A percentile compares a stretch with the other conserved stretches of the same genome.
These are phyloP conservation scores for Macrosiphum euphorbiae DNA, from an alignment of 2,888 invertebrate genomes.

Conservation along the genomic window DNA sequence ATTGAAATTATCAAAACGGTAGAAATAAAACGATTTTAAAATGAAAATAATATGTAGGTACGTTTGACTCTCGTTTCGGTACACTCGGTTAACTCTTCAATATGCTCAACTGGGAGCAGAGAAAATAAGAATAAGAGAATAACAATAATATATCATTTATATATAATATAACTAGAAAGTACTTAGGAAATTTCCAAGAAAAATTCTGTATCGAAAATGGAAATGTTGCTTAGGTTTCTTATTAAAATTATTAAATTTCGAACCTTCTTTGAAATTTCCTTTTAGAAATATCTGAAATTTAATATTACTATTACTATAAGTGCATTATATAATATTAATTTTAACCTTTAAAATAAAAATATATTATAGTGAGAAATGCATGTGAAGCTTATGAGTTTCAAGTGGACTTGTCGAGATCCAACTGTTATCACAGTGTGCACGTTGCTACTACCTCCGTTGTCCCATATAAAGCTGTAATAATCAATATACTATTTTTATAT, in stretches of 20 bases:
- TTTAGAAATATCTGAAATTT: neutral
- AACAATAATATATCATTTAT: neutral
- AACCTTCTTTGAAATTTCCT: neutral
- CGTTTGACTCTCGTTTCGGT: neutral
- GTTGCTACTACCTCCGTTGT: neutral
- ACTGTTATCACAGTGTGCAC: slow-evolving; percentile 37
- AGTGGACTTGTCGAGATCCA: neutral
- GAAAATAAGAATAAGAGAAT: neutral
- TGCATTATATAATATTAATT: neutral
- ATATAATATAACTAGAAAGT: neutral
- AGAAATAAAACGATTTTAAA: slow-evolving; percentile 6
- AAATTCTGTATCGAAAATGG: neutral
- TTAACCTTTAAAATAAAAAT: neutral
- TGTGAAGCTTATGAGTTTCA: neutral
- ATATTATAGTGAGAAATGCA: neutral
- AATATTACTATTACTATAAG: neutral
- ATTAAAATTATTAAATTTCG: neutral
- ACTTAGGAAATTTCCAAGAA: neutral
- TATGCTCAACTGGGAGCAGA: slow-evolving; percentile 16
- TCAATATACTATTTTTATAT: too few species aligned
- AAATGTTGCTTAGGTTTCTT: too few species aligned
- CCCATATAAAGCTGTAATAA: slow-evolving; percentile 36
- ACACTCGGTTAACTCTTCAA: neutral
- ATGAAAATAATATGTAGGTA: neutral
- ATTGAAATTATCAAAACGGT: neutral